Evolutionary conservation across 2,113 vertebrate genomes (phyloP).

Genomic region (Ammodytes marinus): DNA sequence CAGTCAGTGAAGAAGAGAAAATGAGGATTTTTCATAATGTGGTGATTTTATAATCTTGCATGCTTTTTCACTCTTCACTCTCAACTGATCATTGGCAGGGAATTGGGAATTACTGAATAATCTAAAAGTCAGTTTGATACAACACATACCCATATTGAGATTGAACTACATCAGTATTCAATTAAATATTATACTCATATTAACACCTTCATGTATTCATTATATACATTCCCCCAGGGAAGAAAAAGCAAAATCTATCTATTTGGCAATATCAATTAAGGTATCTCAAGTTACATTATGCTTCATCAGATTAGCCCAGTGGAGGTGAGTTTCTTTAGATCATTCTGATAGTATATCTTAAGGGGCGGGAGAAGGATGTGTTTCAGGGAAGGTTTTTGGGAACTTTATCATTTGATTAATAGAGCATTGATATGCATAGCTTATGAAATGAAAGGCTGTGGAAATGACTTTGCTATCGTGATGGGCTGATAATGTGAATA

Average conservation of each 20-base stretch:
- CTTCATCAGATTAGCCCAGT: slow-evolving; percentile 32
- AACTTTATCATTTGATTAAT: slow-evolving; percentile 83
- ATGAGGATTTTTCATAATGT: slow-evolving; percentile 36
- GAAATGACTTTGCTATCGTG: slow-evolving; percentile 78
- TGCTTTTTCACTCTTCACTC: slow-evolving; percentile 23
- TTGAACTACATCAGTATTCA: not conserved
- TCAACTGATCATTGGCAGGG: slow-evolving; percentile 36
- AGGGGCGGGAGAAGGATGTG: slow-evolving; percentile 55
- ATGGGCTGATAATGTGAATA: slow-evolving; percentile 79
- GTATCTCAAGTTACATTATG: slow-evolving; percentile 12
- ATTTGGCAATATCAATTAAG: slow-evolving; percentile 32
- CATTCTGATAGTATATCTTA: slow-evolving; percentile 39
- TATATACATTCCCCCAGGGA: not conserved
- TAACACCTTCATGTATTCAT: not conserved
- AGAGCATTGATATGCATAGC: slow-evolving; percentile 79
- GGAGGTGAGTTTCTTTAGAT: slow-evolving; percentile 48
- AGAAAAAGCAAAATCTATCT: not conserved
- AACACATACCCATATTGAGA: slow-evolving; percentile 29
- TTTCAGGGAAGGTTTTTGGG: slow-evolving; percentile 62
- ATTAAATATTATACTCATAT: not conserved
- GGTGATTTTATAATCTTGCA: slow-evolving; percentile 51
- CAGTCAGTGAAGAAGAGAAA: slow-evolving; percentile 56
- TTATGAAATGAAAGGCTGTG: slow-evolving; percentile 74
- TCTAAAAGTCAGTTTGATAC: slow-evolving; percentile 3
- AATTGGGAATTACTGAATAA: slow-evolving; percentile 46